Evolutionary conservation across 2,888 invertebrate genomes (phyloP), one percentile per base, ranked within the genome.

Genomic region (Megastigmus dorsalis): DNA sequence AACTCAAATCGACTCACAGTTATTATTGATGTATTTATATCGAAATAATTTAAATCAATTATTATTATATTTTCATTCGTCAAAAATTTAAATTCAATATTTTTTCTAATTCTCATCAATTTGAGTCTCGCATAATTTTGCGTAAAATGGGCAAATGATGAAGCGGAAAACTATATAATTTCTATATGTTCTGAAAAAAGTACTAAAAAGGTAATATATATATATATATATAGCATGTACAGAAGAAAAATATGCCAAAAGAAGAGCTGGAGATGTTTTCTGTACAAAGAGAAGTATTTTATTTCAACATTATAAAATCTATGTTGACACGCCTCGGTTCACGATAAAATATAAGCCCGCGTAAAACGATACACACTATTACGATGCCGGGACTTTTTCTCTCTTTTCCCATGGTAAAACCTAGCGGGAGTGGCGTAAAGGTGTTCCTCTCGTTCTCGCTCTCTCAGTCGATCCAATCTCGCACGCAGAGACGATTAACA

Each of bases 231-330:
- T n/a, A n/a, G n/a, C n/a, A n/a, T n/a, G n/a, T n/a, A n/a, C 26
- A 43, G 0, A 57, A 52, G 6, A 66, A 54, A 50, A 43, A 60
- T 68, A 20, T 13, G 50, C 30, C 20, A 72, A 71, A 72, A 38
- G 18, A 54, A 69, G 33, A 75, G 30, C 28, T 20, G 41, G 18
- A 52, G 36, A 26, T 20, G 13, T 23, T 57, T 68, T 72, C 70
- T 75, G 36, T 77, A 75, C 75, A 81, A 82, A 84, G 83, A 84
- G 80, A 83, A 84, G 81, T 82, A 72, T 77, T 86, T 87, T 87
- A 87, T 87, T 87, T 85, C 85, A 87, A 86, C 82, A 82, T 86
- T 87, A 87, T 84, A 87, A 87, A 87, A 87, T 85, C 84, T 86
- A 85, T 84, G 82, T 80, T 79, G 79, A 80, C 81, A 82, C 73